phyloP scores from a whole-genome alignment of 2,797 vertebrate genomes.

The Vultur gryphus region DNA sequence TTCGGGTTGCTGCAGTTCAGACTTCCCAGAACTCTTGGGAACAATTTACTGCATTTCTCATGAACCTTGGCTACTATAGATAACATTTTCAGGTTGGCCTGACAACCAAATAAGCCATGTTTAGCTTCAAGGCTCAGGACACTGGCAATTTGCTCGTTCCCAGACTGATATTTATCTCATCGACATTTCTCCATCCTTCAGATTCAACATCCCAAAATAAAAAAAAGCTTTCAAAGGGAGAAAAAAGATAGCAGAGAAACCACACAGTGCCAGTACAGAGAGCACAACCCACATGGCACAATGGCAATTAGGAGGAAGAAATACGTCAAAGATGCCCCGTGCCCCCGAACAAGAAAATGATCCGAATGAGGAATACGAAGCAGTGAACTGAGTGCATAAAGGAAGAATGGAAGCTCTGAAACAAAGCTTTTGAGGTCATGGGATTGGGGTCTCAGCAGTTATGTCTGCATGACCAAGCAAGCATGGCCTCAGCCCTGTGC shows the following conservation, averaged over 20 bases:
- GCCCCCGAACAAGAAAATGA: not conserved
- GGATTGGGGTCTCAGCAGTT: constrained; percentile 51
- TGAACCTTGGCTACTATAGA: constrained; percentile 49
- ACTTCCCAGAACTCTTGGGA: constrained; percentile 33
- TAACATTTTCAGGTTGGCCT: constrained; percentile 58
- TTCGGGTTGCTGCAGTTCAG: not conserved
- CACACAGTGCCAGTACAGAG: not conserved
- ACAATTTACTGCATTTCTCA: constrained; percentile 56
- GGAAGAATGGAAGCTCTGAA: constrained; percentile 49
- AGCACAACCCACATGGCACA: not conserved
- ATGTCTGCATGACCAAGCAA: constrained; percentile 61
- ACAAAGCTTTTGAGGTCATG: constrained; percentile 63
- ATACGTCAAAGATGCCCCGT: not conserved
- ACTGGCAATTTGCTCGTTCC: not conserved
- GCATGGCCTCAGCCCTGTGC: not conserved
- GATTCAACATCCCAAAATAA: not conserved
- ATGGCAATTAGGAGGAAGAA: not conserved
- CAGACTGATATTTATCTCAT: constrained; percentile 52
- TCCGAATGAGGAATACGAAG: not conserved
- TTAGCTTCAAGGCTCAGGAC: constrained; percentile 42
- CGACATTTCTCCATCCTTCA: not conserved
- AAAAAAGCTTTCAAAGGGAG: not conserved
- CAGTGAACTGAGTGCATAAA: constrained; percentile 45
- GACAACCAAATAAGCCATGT: constrained; percentile 54
- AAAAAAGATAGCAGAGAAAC: not conserved